phyloP scores from a whole-genome alignment of 2,113 vertebrate species.

The Colius striatus region DNA sequence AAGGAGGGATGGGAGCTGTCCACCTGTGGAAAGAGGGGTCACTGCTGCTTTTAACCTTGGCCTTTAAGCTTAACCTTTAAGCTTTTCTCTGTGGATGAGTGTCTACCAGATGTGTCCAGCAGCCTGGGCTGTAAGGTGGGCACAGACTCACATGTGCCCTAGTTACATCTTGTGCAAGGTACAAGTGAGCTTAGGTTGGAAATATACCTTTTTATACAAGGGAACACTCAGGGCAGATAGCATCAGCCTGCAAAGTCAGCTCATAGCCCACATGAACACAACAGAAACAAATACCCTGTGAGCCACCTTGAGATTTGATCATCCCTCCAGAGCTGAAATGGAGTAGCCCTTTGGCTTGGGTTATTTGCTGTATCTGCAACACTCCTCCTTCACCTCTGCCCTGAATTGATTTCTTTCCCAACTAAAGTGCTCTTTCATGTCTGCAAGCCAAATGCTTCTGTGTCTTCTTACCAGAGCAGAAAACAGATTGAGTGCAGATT shows the following conservation, averaged over 20 bases:
- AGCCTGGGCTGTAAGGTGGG: background rate
- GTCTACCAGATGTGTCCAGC: background rate
- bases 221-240: background rate
- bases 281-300: background rate
- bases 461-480: slow-evolving; percentile 20
- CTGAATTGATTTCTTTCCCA: background rate
- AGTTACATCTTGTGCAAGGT: background rate
- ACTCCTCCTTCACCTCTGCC: fast-evolving
- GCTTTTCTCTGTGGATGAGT: background rate
- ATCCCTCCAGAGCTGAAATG: background rate
- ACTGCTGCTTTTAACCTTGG: background rate
- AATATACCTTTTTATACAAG: background rate
- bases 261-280: background rate
- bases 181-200: background rate
- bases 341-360: background rate
- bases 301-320: background rate
- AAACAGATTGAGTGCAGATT: background rate
- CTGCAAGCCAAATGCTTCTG: background rate
- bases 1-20: background rate
- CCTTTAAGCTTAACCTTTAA: no score
- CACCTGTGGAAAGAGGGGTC: background rate
- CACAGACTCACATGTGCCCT: background rate
- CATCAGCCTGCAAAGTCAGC: background rate
- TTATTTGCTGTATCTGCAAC: background rate
- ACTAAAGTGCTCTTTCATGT: background rate